Evolutionary conservation across 2,113 vertebrate genomes (phyloP).

Genomic region (Albula glossodonta): DNA sequence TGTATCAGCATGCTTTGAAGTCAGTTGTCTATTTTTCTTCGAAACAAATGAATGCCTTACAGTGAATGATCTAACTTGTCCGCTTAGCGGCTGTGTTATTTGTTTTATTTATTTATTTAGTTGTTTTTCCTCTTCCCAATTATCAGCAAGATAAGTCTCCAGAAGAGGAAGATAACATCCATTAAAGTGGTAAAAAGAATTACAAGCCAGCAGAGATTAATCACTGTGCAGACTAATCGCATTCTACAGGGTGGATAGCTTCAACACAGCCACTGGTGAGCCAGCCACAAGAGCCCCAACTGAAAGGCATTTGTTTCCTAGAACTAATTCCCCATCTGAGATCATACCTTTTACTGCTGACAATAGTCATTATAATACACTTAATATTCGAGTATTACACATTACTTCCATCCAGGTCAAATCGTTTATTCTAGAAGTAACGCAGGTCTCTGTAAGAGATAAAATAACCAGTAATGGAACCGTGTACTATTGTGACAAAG

Average conservation of each 20-base stretch:
- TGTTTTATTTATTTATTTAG: slow-evolving; percentile 66
- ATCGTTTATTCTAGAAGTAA: slow-evolving; percentile 48
- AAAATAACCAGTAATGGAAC: neutral
- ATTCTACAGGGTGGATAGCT: slow-evolving; percentile 62
- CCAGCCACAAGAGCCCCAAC: neutral
- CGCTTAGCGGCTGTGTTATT: slow-evolving; percentile 61
- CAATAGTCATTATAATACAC: slow-evolving; percentile 50
- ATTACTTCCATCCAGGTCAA: slow-evolving; percentile 60
- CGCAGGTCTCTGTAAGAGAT: neutral
- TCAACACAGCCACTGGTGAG: slow-evolving; percentile 47
- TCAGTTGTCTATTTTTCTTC: slow-evolving; percentile 62
- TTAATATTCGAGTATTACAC: slow-evolving; percentile 56
- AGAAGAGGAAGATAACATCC: slow-evolving; percentile 73
- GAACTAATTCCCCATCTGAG: slow-evolving; percentile 29
- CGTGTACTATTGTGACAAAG: neutral
- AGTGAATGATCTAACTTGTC: slow-evolving; percentile 70
- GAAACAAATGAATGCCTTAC: slow-evolving; percentile 72
- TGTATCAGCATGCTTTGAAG: slow-evolving; percentile 60
- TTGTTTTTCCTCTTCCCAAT: slow-evolving; percentile 50
- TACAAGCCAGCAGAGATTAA: slow-evolving; percentile 72
- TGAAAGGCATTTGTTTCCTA: slow-evolving; percentile 29
- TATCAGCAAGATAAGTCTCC: slow-evolving; percentile 73
- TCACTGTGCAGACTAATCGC: slow-evolving; percentile 68
- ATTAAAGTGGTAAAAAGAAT: slow-evolving; percentile 75
- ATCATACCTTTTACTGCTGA: slow-evolving; percentile 47